Conservation (phyloP, 1,140 invertebrate genomes). For the Epicauta chinensis region DNA sequence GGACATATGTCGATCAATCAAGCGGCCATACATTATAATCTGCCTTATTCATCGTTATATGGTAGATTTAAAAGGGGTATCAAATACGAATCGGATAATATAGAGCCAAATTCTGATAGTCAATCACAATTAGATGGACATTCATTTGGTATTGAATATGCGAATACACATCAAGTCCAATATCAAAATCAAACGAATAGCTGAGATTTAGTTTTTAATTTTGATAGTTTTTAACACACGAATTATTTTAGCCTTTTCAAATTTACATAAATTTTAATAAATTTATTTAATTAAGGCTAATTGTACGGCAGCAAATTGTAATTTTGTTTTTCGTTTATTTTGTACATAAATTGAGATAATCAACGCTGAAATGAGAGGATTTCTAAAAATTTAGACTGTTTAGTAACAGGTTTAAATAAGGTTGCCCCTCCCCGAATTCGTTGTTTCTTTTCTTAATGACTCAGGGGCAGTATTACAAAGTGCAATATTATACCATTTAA, state of each 20-base stretch:
- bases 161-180: slow-evolving; percentile 36
- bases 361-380: not conserved
- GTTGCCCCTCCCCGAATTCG: slow-evolving; percentile 5
- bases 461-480: slow-evolving; percentile 21
- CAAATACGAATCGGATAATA: slow-evolving; percentile 44
- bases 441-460: slow-evolving; percentile 11
- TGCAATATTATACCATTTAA: slow-evolving; percentile 25
- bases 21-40: slow-evolving; percentile 85
- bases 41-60: slow-evolving; percentile 83
- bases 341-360: not conserved
- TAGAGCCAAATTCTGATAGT: slow-evolving; percentile 32
- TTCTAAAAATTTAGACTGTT: not conserved
- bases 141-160: slow-evolving; percentile 35
- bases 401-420: not conserved
- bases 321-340: too few species aligned
- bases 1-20: slow-evolving; percentile 91
- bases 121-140: slow-evolving; percentile 37
- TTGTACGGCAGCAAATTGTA: too few species aligned
- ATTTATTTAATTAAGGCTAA: too few species aligned
- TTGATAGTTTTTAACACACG: slow-evolving; percentile 27
- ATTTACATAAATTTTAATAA: not conserved
- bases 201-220: slow-evolving; percentile 35
- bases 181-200: slow-evolving; percentile 40
- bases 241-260: slow-evolving; percentile 5
- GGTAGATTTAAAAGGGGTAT: slow-evolving; percentile 77